Percentiles rank a stretch among this genome's conserved stretches.
phyloP scores from a whole-genome alignment of 2,797 vertebrate species.

The Pterois miles region DNA sequence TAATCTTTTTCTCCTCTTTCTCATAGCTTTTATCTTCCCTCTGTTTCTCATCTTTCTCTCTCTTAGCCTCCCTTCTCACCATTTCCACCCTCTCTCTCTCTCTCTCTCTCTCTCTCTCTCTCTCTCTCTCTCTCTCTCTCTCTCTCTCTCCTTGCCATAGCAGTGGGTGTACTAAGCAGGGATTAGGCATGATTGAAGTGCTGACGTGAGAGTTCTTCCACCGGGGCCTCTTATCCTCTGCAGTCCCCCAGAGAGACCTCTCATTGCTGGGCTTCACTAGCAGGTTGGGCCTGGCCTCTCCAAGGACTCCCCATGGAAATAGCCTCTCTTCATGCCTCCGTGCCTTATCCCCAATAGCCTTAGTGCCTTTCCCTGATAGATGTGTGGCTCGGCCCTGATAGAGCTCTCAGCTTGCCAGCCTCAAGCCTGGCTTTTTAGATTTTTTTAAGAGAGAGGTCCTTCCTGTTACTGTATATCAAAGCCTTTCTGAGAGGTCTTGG shows the following conservation, averaged over 20 bases:
- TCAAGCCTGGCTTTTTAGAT: conserved; percentile 39
- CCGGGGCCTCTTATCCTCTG: conserved; percentile 75
- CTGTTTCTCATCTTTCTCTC: conserved; percentile 56
- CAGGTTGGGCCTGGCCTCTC: conserved; percentile 69
- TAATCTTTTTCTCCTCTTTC: conserved; percentile 62
- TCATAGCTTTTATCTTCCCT: conserved; percentile 58
- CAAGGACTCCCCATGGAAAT: conserved; percentile 75
- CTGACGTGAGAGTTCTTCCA: conserved; percentile 81
- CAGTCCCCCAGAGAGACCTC: conserved; percentile 76
- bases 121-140: conserved; percentile 1
- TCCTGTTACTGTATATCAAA: conserved; percentile 41
- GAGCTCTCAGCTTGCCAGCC: conserved; percentile 57
- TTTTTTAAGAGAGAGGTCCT: conserved; percentile 12
- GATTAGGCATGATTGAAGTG: conserved; percentile 85
- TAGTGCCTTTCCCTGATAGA: conserved; percentile 70
- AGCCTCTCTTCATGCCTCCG: conserved; percentile 73
- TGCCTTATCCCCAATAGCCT: conserved; percentile 74
- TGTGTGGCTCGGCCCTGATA: conserved; percentile 72
- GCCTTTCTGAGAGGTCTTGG: conserved; percentile 1
- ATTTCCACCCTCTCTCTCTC: conserved; percentile 25
- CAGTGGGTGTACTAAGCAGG: conserved; percentile 83
- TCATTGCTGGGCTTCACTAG: conserved; percentile 74
- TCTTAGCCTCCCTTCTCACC: conserved; percentile 48
- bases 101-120: conserved; percentile 45
- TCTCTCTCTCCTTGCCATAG: conserved; percentile 63